Percentiles rank a stretch among this genome's conserved stretches.
Evolutionary conservation across 2,888 invertebrate species (phyloP).

Genomic region (Troides oblongomaculatus): DNA sequence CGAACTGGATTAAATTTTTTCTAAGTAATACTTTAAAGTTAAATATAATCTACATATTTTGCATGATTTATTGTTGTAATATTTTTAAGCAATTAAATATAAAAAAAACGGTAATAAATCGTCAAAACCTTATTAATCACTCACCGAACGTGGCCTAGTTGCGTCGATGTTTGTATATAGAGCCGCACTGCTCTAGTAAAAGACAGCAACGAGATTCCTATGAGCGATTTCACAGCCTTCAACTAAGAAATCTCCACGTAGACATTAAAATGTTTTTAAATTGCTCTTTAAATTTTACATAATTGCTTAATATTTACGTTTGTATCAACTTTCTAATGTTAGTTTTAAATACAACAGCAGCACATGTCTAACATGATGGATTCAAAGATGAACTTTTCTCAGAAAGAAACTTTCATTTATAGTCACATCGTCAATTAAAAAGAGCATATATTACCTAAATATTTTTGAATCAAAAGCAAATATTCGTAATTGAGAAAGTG

Average conservation of each 20-base stretch:
- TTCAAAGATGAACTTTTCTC: background rate
- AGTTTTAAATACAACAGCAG: background rate
- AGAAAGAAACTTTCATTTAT: background rate
- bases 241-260: background rate
- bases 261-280: background rate
- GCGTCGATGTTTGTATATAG: background rate
- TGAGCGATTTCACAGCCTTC: background rate
- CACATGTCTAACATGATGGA: background rate
- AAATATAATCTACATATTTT: no score
- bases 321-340: background rate
- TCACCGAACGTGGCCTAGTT: background rate
- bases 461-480: background rate
- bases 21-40: no score
- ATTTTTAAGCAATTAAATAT: no score
- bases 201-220: slow-evolving; percentile 17
- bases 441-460: background rate
- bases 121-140: background rate
- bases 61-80: no score
- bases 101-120: no score
- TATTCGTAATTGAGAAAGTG: background rate
- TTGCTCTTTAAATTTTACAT: background rate
- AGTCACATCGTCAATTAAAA: background rate
- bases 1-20: no score
- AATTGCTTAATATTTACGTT: background rate
- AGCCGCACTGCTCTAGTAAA: slow-evolving; percentile 11